Conservation (phyloP, 2,888 invertebrate species). For the Noctua fimbriata region DNA sequence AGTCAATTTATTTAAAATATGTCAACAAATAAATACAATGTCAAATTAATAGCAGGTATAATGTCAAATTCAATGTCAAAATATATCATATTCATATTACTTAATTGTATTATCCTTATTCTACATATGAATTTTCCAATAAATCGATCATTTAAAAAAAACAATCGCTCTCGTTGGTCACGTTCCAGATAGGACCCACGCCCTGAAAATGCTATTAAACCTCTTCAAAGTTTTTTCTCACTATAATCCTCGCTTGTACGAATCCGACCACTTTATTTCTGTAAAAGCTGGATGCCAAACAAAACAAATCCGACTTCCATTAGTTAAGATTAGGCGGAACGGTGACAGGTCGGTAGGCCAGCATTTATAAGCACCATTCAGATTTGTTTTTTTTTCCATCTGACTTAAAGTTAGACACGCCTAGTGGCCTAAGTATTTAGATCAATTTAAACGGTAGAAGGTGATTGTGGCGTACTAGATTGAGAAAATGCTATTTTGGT, state of each 20-base stretch:
- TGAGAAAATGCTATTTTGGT: no score
- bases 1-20: no score
- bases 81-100: no score
- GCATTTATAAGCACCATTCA: constrained; percentile 45
- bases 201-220: constrained; percentile 24
- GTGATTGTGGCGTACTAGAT: no score
- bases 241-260: constrained; percentile 14
- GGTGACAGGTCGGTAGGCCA: constrained; percentile 48
- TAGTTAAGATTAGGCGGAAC: constrained; percentile 57
- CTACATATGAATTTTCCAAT: not conserved
- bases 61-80: no score
- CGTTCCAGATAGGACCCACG: not conserved
- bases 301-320: constrained; percentile 58
- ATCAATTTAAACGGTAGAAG: not conserved
- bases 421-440: not conserved
- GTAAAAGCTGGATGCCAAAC: constrained; percentile 43
- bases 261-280: constrained; percentile 30
- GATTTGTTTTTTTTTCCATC: constrained; percentile 22
- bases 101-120: not conserved
- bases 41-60: no score
- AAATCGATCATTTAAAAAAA: not conserved
- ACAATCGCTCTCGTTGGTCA: not conserved
- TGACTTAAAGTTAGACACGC: constrained; percentile 13
- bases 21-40: no score
- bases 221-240: constrained; percentile 12